phyloP scores from a whole-genome alignment of 2,113 vertebrate species.

The Ochotona princeps region DNA sequence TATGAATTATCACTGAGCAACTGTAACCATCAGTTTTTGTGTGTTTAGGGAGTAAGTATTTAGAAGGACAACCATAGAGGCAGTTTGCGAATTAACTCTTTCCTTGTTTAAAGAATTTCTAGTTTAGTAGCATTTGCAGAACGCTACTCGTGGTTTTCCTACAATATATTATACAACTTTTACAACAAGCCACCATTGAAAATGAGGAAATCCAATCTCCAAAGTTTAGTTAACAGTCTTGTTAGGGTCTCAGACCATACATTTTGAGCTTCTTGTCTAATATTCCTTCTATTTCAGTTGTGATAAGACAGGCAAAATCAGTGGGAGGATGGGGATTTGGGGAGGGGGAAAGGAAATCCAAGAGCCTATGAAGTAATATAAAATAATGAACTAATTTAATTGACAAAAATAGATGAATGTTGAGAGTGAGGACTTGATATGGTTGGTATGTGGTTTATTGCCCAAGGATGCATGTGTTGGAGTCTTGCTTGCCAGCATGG shows the following conservation, averaged over 20 bases:
- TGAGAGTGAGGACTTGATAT: background rate
- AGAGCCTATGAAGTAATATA: background rate
- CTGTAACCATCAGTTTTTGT: background rate
- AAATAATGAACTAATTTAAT: background rate
- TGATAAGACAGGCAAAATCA: background rate
- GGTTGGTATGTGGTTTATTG: too few relatives aligned
- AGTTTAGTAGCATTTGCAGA: background rate
- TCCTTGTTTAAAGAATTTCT: constrained; percentile 14
- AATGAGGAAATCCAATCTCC: background rate
- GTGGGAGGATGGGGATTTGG: too few relatives aligned
- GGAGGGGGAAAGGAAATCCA: background rate
- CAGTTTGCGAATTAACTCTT: background rate
- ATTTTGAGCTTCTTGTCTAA: background rate
- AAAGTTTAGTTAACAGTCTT: background rate
- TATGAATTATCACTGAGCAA: background rate
- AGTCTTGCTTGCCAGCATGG: too few relatives aligned
- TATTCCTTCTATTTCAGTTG: background rate
- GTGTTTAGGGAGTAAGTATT: background rate
- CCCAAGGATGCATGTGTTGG: too few relatives aligned
- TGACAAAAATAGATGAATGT: background rate
- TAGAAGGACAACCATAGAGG: background rate
- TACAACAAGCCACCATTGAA: background rate
- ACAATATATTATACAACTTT: background rate
- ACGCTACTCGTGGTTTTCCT: constrained; percentile 8
- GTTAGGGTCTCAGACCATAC: background rate